These are phyloP conservation scores for Cathartes aura DNA, from an alignment of 2,113 vertebrate species.

Conservation along the genomic window DNA sequence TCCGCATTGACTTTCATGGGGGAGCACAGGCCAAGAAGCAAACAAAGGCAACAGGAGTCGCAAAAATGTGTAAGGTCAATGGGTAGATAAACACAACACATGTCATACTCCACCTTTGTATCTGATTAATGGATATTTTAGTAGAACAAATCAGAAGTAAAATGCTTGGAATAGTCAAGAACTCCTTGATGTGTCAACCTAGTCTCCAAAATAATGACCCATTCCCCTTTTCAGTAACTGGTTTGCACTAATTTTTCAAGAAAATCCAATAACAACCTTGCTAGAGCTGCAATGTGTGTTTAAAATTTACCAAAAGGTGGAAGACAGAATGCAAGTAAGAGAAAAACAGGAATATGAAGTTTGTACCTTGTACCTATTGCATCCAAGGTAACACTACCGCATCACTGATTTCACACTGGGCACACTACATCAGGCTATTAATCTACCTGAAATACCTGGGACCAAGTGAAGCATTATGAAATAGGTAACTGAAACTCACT, in stretches of 20 bases:
- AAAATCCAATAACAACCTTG: neutral
- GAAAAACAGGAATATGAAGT: constrained; percentile 74
- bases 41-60: neutral
- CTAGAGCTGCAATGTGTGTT: neutral
- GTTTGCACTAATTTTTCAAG: neutral
- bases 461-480: constrained; percentile 77
- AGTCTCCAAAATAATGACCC: neutral
- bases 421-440: constrained; percentile 76
- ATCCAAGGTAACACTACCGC: constrained; percentile 69
- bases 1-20: fast-evolving
- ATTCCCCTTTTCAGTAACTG: neutral
- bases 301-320: constrained; percentile 72
- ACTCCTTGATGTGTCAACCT: neutral
- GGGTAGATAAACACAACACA: neutral
- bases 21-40: neutral
- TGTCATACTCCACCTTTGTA: neutral
- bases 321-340: constrained; percentile 45
- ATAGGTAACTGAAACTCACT: constrained; percentile 79
- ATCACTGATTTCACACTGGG: constrained; percentile 62
- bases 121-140: neutral
- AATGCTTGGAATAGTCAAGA: neutral
- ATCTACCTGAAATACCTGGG: constrained; percentile 88
- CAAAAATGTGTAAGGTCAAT: neutral
- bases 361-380: constrained; percentile 80
- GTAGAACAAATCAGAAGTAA: neutral